Percentiles rank a stretch among this genome's conserved stretches.
These are phyloP conservation scores for Dryocosmus kuriphilus DNA, from an alignment of 2,888 invertebrate genomes.

Conservation along the genomic window DNA sequence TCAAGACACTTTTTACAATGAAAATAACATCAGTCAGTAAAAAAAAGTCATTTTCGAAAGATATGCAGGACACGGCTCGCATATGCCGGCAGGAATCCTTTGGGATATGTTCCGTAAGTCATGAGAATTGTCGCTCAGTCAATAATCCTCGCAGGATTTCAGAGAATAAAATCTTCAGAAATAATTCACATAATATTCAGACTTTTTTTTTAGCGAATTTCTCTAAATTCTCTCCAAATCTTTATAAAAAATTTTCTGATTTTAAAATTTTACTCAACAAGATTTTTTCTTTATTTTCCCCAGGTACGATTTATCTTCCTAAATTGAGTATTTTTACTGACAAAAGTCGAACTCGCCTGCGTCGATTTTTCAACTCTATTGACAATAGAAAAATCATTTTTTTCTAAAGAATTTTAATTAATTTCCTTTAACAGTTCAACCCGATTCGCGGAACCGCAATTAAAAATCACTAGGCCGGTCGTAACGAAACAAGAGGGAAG, in stretches of 20 bases:
- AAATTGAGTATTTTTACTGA: neutral
- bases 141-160: neutral
- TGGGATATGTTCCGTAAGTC: slow-evolving; percentile 7
- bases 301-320: neutral
- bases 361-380: neutral
- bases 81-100: slow-evolving; percentile 5
- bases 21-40: neutral
- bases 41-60: neutral
- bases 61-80: slow-evolving; percentile 38
- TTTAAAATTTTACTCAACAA: neutral
- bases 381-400: neutral
- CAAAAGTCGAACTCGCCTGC: neutral
- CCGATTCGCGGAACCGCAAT: neutral
- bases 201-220: neutral
- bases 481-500: neutral
- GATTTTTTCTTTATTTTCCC: too few relatives aligned
- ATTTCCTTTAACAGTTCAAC: neutral
- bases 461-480: slow-evolving; percentile 41
- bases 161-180: neutral
- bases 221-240: neutral
- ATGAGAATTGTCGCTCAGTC: slow-evolving; percentile 4
- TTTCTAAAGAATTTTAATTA: neutral
- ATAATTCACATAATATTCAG: slow-evolving; percentile 13
- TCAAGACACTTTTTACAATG: neutral
- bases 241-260: neutral